phyloP scores from a whole-genome alignment of 2,797 vertebrate species.

The Rhabdomys pumilio region DNA sequence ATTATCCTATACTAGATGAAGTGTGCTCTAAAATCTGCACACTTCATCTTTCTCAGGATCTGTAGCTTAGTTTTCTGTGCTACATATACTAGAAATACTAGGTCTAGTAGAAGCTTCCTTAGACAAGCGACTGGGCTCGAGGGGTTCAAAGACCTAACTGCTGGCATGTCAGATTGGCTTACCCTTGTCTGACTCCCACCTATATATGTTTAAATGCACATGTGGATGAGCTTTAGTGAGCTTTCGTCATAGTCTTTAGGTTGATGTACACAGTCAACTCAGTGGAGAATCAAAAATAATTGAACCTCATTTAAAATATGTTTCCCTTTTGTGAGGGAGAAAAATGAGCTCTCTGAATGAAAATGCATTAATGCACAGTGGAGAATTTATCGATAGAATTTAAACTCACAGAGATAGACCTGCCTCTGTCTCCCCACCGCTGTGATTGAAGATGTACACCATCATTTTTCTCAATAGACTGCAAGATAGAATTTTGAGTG shows the following conservation, averaged over 20 bases:
- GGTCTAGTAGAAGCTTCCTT: conserved; percentile 26
- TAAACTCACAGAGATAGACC: not conserved
- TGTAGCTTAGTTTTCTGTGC: not conserved
- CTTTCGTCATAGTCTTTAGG: not conserved
- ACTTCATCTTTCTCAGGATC: not conserved
- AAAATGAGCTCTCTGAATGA: not conserved
- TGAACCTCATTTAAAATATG: conserved; percentile 1
- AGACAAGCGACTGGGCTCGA: not conserved
- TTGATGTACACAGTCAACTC: not conserved
- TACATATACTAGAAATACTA: not conserved
- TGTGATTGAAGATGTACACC: not conserved
- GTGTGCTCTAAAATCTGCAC: not conserved
- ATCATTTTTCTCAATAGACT: not conserved
- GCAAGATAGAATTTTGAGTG: not conserved
- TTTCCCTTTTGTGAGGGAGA: not conserved
- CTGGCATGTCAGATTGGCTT: not conserved
- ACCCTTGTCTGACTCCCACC: not conserved
- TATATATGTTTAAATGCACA: not conserved
- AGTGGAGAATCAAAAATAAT: not conserved
- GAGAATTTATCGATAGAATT: conserved; percentile 15
- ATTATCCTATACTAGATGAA: not conserved
- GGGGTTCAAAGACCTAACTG: not conserved
- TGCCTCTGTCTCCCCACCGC: not conserved
- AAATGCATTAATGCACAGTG: not conserved
- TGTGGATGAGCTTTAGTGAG: not conserved